Conservation (phyloP, 2,113 vertebrate genomes). For the Vimba vimba region DNA sequence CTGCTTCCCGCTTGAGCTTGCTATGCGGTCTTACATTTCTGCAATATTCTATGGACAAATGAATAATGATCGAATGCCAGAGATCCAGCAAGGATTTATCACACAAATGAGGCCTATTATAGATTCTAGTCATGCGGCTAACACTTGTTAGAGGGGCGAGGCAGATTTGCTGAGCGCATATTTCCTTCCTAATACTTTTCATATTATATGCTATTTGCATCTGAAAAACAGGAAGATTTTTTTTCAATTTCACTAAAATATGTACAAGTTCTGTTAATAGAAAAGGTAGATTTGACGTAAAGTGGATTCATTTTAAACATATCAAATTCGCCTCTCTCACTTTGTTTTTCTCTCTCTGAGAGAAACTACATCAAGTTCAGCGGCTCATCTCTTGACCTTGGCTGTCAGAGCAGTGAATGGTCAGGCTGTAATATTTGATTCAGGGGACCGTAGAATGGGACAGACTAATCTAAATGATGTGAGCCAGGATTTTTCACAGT, state of each 20-base stretch:
- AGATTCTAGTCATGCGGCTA: conserved; percentile 35
- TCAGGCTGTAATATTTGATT: conserved; percentile 56
- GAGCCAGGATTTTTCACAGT: conserved; percentile 35
- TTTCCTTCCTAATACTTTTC: neutral
- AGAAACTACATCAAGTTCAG: conserved; percentile 29
- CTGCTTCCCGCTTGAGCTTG: conserved; percentile 30
- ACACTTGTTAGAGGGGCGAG: neutral
- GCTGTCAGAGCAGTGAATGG: conserved; percentile 50
- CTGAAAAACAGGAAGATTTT: neutral
- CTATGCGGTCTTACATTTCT: conserved; percentile 25
- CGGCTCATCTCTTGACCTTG: conserved; percentile 49
- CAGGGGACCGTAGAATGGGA: conserved; percentile 39
- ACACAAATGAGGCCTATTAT: conserved; percentile 5
- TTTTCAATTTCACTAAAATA: conserved; percentile 11
- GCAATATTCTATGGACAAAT: conserved; percentile 29
- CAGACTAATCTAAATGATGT: conserved; percentile 52
- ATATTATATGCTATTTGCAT: conserved; percentile 20
- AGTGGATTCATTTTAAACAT: conserved; percentile 12
- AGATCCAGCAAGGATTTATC: conserved; percentile 19
- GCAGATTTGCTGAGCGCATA: neutral
- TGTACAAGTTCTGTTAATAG: neutral
- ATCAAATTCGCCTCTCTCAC: neutral
- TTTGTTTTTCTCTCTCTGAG: conserved; percentile 15
- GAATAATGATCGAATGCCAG: neutral
- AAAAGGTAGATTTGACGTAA: neutral